Base-by-base conservation (phyloP, 2,888 invertebrate genomes). In the Bembecia ichneumoniformis region DNA sequence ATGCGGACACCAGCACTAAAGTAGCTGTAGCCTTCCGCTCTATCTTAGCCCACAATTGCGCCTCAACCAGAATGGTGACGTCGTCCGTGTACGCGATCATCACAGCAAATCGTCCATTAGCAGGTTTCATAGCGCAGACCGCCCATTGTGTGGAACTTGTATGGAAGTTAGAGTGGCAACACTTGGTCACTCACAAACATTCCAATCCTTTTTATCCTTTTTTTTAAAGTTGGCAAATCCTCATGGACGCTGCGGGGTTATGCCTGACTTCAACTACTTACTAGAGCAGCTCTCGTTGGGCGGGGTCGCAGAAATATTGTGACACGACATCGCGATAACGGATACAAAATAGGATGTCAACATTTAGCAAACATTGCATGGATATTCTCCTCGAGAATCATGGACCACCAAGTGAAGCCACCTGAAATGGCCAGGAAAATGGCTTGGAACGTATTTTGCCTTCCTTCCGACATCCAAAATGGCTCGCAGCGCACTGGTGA, bases 21-120 rank as follows among this genome's bases (percentile, higher is more conserved):
- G 49, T 40, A 4, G 10, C 5, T 1, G 3, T n/a, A 11, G 58
- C 54, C 0, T 47, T 52, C 0, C 35, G 9, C 44, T 58, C 58
- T 0, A 63, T 54, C 13, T 20, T 44, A 11, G 52, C 55, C 0
- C 57, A 16, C 0, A 57, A 52, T 1, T 51, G 11, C 0, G 58
- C 51, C 54, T 54, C 59, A 1, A 66, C 47, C 11, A 61, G 14
- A 0, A 64, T 3, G 1, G 60, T 58, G 0, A 62, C 55, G 16
- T 64, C 62, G 10, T 65, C 61, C 0, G 63, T 62, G 48, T 62
- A 64, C 0, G 64, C 62, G 0, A 61, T 46, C 43, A 59, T 1
- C 52, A 40, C 10, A 65, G 52, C 43, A 64, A 43, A 49, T 67
- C 64, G 20, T 63, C 57, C 35, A 65, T 7, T 0, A 64, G 48